Conservation (phyloP, 2,888 invertebrate genomes). For the Kryphioiulus occultus region DNA sequence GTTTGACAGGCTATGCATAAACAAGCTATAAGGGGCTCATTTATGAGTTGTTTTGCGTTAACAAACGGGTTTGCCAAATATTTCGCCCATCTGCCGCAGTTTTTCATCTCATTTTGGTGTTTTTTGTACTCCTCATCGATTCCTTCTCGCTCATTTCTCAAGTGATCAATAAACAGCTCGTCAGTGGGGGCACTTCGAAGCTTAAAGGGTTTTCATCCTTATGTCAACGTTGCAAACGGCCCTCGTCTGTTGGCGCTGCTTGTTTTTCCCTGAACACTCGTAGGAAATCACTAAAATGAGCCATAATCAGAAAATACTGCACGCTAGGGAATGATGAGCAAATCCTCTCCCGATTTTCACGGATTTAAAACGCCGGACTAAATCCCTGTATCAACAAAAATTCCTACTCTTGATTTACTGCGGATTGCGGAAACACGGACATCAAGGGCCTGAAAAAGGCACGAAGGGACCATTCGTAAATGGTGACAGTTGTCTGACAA, state of each 20-base stretch:
- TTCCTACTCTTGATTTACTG: not conserved
- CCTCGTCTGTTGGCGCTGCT: not conserved
- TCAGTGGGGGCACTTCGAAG: conserved; percentile 36
- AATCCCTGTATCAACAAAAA: conserved; percentile 10
- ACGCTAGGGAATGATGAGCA: conserved; percentile 37
- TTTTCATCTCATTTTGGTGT: conserved; percentile 8
- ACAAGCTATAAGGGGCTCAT: not conserved
- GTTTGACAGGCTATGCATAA: not conserved
- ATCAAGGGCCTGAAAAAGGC: not conserved
- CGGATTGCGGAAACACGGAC: not conserved
- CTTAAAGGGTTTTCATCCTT: conserved; percentile 40
- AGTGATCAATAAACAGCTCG: conserved; percentile 40
- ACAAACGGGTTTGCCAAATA: conserved; percentile 15
- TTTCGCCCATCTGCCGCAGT: conserved; percentile 27
- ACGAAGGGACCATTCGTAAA: not conserved
- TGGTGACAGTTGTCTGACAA: not conserved
- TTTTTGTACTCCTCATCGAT: conserved; percentile 19
- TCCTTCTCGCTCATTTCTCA: conserved; percentile 24
- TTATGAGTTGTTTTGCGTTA: conserved; percentile 40
- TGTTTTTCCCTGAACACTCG: conserved; percentile 40
- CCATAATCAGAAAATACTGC: conserved; percentile 45
- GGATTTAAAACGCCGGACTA: conserved; percentile 10
- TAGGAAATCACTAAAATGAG: conserved; percentile 44
- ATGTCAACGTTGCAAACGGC: conserved; percentile 35
- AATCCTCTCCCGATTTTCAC: conserved; percentile 40